phyloP scores from a whole-genome alignment of 2,113 vertebrate genomes.

The Chauna torquata region DNA sequence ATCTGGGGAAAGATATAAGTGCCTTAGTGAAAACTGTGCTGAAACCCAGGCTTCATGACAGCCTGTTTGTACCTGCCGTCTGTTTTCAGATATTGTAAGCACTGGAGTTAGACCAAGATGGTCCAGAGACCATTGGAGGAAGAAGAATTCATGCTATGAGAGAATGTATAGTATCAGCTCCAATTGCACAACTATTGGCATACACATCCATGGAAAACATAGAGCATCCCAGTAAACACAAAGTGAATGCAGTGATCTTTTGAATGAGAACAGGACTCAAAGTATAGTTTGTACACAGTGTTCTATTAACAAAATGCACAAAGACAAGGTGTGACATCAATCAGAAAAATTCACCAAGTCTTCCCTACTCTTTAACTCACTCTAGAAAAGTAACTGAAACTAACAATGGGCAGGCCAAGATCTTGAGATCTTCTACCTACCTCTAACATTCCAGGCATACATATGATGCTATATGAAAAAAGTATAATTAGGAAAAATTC shows the following conservation, averaged over 20 bases:
- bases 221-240: background rate
- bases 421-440: background rate
- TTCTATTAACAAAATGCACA: background rate
- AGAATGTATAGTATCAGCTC: background rate
- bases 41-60: background rate
- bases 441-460: background rate
- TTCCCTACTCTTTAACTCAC: background rate
- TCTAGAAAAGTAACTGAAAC: background rate
- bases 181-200: background rate
- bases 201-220: background rate
- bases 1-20: slow-evolving; percentile 77
- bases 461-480: background rate
- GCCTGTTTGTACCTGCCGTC: background rate
- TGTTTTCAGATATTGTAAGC: background rate
- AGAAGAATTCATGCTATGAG: background rate
- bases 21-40: background rate
- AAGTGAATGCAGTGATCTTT: background rate
- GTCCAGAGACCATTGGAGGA: background rate
- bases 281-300: background rate
- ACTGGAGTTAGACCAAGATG: background rate
- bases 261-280: background rate
- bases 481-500: background rate
- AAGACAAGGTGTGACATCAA: background rate
- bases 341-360: background rate
- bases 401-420: background rate